Conservation (phyloP, 1,140 invertebrate genomes). For the Lepidostoma basale region DNA sequence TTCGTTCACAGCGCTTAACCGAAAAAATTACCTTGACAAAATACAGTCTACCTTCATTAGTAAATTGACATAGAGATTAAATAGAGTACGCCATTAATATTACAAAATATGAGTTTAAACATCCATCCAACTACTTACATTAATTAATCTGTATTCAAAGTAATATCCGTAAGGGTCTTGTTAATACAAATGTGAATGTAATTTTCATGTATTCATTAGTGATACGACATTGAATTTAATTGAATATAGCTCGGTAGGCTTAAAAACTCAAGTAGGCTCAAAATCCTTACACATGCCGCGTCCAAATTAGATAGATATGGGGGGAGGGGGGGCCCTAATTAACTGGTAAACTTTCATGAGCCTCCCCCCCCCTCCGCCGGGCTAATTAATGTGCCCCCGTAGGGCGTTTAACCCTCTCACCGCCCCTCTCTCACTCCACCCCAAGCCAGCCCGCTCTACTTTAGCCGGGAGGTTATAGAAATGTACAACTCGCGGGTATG, state of each 20-base stretch:
- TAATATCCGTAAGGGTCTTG: constrained; percentile 29
- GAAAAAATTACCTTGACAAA: neutral
- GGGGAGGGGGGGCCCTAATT: constrained; percentile 54
- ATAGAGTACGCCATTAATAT: constrained; percentile 14
- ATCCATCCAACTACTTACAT: constrained; percentile 19
- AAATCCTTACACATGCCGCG: constrained; percentile 45
- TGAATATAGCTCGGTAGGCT: constrained; percentile 43
- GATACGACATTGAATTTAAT: constrained; percentile 40
- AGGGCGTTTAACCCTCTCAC: constrained; percentile 50
- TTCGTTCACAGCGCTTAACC: no score
- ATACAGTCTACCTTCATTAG: neutral
- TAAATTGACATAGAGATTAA: constrained; percentile 15
- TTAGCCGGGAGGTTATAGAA: constrained; percentile 7
- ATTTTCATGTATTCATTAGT: constrained; percentile 34
- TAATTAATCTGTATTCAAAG: constrained; percentile 23
- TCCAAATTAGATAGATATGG: constrained; percentile 43
- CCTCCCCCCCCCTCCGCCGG: constrained; percentile 46
- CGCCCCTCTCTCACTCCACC: constrained; percentile 47
- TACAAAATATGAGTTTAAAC: constrained; percentile 21
- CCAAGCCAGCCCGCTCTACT: neutral
- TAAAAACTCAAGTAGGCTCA: constrained; percentile 45
- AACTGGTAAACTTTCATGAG: constrained; percentile 62
- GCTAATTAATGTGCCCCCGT: constrained; percentile 59
- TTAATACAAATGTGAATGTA: constrained; percentile 32
- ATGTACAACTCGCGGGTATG: neutral